Conservation (phyloP, 2,113 vertebrate species). For the Heterotilapia buettikoferi region DNA sequence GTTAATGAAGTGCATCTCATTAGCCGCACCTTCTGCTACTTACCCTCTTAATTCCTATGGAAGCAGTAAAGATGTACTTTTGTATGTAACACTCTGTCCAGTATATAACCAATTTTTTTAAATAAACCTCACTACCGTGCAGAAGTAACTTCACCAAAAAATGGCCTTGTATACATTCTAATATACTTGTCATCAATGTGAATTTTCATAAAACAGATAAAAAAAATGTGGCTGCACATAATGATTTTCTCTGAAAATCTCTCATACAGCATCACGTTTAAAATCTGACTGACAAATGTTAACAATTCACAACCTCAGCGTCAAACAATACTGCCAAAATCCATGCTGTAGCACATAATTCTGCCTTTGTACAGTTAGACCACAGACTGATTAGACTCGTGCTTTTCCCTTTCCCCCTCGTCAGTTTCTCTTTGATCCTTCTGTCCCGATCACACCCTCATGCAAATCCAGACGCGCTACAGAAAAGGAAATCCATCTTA, state of each 20-base stretch:
- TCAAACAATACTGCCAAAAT: neutral
- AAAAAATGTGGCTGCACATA: neutral
- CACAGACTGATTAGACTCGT: neutral
- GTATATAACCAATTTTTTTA: neutral
- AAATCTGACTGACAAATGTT: neutral
- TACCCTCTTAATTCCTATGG: neutral
- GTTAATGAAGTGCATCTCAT: neutral
- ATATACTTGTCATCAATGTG: neutral
- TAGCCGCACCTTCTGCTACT: neutral
- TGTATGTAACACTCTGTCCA: neutral
- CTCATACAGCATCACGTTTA: neutral
- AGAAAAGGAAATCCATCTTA: neutral
- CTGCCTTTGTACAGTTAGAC: neutral
- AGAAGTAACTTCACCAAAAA: neutral
- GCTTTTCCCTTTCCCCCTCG: neutral
- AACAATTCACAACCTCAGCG: neutral
- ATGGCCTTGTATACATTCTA: neutral
- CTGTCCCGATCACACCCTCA: neutral
- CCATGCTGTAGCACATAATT: neutral
- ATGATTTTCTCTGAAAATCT: neutral
- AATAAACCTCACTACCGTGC: accelerated
- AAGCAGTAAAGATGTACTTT: neutral
- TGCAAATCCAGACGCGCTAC: neutral
- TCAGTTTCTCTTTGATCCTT: neutral
- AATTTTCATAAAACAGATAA: neutral